Base-by-base conservation (phyloP, 2,888 invertebrate genomes). In the Apamea sordens region DNA sequence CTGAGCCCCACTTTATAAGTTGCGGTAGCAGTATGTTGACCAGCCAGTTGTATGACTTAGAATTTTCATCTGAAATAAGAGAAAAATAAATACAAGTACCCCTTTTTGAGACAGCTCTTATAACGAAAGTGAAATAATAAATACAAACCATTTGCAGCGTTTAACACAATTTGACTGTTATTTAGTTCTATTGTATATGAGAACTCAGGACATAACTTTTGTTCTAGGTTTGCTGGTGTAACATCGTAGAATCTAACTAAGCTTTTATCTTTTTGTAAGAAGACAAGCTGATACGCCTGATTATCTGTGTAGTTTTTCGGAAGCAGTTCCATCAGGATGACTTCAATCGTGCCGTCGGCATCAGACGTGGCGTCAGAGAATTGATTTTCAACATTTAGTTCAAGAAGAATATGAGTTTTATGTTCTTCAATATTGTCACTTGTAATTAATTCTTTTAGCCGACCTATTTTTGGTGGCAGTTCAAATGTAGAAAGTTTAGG, bases 1-100 rank as follows among this genome's bases (percentile, higher is more conserved):
- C 95, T 91, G 97, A 89, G 89, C 97, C 95, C 98, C 98, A 98
- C 91, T 97, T 98, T 1, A 97, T 86, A 80, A 98, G 92, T 92
- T 98, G 98, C 24, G 97, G 96, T 85, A 98, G 95, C 61, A 98
- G 94, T 86, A 94, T 96, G 50, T 97, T 95, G 65, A 93, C 92
- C 11, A 98, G 94, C 98, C 98, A 98, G 63, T 92, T 88, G 71
- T 90, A 93, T 72, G 95, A 93, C 83, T 94, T 94, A 2, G 90
- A 88, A 68, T 86, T 76, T 74, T 83, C 79, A 88, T 93, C 95
- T 96, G 85, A 73, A 94, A 92, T 80, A 61, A 81, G 53, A 77
- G 13, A 65, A 84, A 41, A 15, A 28, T 69, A 4, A 67, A 63
- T 15, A 68, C 7, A 73, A 78, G 44, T 71, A 79, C 0, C 13